Base-by-base conservation (phyloP, 2,797 vertebrate species). In the Eulemur mongoz region DNA sequence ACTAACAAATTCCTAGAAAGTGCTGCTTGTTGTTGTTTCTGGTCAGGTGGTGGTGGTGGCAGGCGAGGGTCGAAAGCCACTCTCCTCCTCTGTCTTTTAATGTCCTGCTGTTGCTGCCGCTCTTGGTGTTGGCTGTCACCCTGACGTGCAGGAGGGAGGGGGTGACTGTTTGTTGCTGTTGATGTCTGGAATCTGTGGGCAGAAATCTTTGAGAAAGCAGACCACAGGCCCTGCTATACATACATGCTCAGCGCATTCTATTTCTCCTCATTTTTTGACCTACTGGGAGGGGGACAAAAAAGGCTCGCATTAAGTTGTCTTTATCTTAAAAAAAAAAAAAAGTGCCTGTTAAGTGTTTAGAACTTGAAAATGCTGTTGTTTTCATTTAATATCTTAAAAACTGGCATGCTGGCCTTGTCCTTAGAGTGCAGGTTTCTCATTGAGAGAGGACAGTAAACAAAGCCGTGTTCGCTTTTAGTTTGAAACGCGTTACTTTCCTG, bases 1-100 rank as follows among this genome's bases (percentile, higher is more conserved):
- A 69, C 69, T 43, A 50, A 76, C 27, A 45, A 38, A 70, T 98
- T 97, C 97, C 97, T 98, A 95, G 96, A 97, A 97, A 97, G 75
- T 20, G 11, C 57, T 92, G 52, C 89, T 35, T 35, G 27, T 22
- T 0, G 72, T 95, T 14, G 5, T 61, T 86, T 89, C 87, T 73
- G 6, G 25, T 63, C 27, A 20, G 59, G 27, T 13, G 22, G 25
- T 18, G 0, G 63, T 52, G 38, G 11, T 23, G 69, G 48, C 32
- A 75, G 78, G 79, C 65, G 88, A 94, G 81, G 40, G 48, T 40
- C 75, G 52, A 2, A 32, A 20, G 22, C 20, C 15, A 0, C 25
- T 3, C 4, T 20, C 18, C 30, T 15, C 32, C n/a, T 73, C 63
- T 61, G 67, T 0, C 0, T 81, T 81, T 92, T 45, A n/a, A 86